Base-by-base conservation (phyloP, 2,888 invertebrate genomes). In the Tridacna crocea region DNA sequence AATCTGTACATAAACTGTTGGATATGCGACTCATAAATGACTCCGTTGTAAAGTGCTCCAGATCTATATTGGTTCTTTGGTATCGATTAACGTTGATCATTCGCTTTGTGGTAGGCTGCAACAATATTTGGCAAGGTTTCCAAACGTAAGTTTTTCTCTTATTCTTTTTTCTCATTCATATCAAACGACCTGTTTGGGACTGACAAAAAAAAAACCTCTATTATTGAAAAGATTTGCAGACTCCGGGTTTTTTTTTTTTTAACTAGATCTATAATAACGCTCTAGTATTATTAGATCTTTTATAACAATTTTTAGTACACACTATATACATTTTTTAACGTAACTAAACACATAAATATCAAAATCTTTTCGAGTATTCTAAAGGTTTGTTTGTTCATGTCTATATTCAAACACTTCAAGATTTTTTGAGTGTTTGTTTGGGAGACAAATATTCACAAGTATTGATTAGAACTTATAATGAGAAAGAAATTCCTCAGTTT, bases 91-190 rank as follows among this genome's bases (percentile, higher is more conserved):
- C 46, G 47, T 48, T 13, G 70, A 70, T 70, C 70, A 70, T 51
- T 68, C 51, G 51, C n/a, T 51, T 51, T 70, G 70, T 24, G 48
- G 70, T 70, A 8, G 22, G 51, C 22, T 24, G 70, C 48, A n/a
- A 70, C 70, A 51, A n/a, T n/a, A n/a, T 70, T 70, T 70, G 70
- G 70, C 70, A 70, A 22, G 47, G 51, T 70, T 70, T 51, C 70
- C 26, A 47, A 24, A 70, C 51, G 70, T 70, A 51, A 51, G 70
- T 8, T 51, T 51, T 68, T 27, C n/a, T 68, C 26, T 70, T 24
- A 36, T 61, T 24, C 61, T 61, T 3, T 61, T 3, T 19, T 61
- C 22, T 61, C 2, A 61, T 19, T 61, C 22, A 13, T 61, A 24
- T 19, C 55, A 19, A 55, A 55, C 19, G 55, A 36, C 36, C 36